Evolutionary conservation across 2,113 vertebrate genomes (phyloP).

Genomic region (Sterna hirundo): DNA sequence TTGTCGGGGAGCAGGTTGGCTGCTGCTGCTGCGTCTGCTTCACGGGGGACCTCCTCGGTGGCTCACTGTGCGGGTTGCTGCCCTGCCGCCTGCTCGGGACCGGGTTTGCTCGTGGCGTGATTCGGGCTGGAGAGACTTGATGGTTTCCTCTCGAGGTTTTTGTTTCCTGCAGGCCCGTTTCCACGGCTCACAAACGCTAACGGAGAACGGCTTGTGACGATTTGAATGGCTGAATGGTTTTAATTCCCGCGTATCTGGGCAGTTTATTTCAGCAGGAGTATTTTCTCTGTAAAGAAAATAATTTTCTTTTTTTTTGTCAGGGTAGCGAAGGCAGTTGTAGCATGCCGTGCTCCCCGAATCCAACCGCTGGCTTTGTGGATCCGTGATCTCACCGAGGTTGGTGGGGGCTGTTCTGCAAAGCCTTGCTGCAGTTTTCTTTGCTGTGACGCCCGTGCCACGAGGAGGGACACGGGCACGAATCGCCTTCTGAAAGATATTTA

Average conservation of each 20-base stretch:
- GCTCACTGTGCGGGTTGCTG: accelerated
- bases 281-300: neutral
- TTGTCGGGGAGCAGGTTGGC: neutral
- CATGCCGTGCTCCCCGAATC: accelerated
- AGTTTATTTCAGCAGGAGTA: neutral
- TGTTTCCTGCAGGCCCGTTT: neutral
- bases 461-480: neutral
- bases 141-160: neutral
- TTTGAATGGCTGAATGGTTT: neutral
- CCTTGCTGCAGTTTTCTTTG: neutral
- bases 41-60: accelerated
- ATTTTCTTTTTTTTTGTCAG: neutral
- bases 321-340: neutral
- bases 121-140: neutral
- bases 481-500: neutral
- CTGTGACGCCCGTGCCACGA: accelerated
- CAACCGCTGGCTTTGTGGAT: neutral
- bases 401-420: neutral
- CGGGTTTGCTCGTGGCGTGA: neutral
- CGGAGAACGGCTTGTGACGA: neutral
- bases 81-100: neutral
- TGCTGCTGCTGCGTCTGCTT: neutral
- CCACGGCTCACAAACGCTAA: neutral
- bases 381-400: neutral
- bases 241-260: neutral